phyloP scores from a whole-genome alignment of 2,888 invertebrate species.

The Perithous albicinctus region DNA sequence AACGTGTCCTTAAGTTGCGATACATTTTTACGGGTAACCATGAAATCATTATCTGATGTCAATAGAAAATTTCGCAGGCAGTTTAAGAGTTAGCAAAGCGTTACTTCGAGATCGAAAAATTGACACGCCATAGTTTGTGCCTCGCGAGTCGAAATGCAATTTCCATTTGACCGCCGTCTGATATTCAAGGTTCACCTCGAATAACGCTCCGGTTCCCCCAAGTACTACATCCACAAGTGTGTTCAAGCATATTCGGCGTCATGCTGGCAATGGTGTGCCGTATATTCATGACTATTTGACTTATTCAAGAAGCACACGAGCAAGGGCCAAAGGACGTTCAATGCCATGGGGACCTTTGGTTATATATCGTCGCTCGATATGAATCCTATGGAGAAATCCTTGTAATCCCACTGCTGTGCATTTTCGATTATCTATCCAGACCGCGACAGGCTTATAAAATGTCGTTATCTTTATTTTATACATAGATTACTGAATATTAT shows the following conservation, averaged over 20 bases:
- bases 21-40: too few species aligned
- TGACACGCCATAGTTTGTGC: not conserved
- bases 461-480: not conserved
- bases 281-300: slow-evolving; percentile 82
- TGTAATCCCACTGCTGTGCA: slow-evolving; percentile 65
- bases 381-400: slow-evolving; percentile 73
- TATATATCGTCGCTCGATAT: slow-evolving; percentile 67
- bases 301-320: slow-evolving; percentile 80
- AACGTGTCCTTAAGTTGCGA: too few species aligned
- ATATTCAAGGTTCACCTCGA: slow-evolving; percentile 19
- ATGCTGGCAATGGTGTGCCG: slow-evolving; percentile 62
- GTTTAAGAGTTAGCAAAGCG: not conserved
- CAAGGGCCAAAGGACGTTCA: slow-evolving; percentile 70
- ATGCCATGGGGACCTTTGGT: slow-evolving; percentile 72
- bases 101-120: not conserved
- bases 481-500: not conserved
- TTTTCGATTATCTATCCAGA: slow-evolving; percentile 66
- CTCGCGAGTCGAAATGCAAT: not conserved
- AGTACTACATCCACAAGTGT: slow-evolving; percentile 14
- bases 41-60: too few species aligned
- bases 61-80: not conserved
- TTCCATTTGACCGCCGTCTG: slow-evolving; percentile 15
- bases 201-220: slow-evolving; percentile 1
- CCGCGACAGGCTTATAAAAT: not conserved
- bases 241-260: slow-evolving; percentile 29